Evolutionary conservation across 2,113 vertebrate species (phyloP), one percentile per base, ranked within the genome.

Genomic region (Myiopsitta monachus): DNA sequence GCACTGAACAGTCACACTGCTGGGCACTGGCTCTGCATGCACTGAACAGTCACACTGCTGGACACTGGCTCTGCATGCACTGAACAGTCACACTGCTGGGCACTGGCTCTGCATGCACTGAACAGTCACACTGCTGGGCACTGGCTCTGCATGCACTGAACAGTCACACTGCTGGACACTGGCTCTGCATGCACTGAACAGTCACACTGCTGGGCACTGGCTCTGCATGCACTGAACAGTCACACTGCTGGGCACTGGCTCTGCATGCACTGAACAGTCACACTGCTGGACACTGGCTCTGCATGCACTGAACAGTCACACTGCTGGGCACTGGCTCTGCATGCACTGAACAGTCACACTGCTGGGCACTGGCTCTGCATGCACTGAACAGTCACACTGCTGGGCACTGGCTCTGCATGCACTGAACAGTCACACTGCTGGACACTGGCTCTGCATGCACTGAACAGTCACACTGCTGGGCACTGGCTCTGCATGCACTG

Each of bases 61-160:
- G 17, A 17, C 16, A 30, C 23, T 13, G 7, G 8, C 67, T 44
- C 74, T 39, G 51, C 12, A 10, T 3, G 6, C 0, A 1, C 2
- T 41, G 31, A 70, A 15, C 44, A 18, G 14, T 11, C 74, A 18
- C 17, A 28, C 44, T 33, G 47, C 47, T 2, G 47, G 47, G 47
- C 47, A 27, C 24, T 12, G 8, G 8, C 63, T 33, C 75, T 41
- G 41, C 9, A 13, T 3, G 7, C 9, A 28, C 51, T 28, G 27
- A 52, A 3, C 51, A 1, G 6, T 52, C 51, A 30, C 51, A 52
- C n/a, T 49, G 19, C 55, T 3, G 3, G 17, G 19, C 16, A 27
- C 21, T 14, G 7, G 8, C 68, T 44, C 74, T 39, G 46, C 11
- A 12, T 2, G 11, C 14, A 27, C 49, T 51, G 49, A 51, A 9